A percentile compares a stretch with the other conserved stretches of the same genome.
phyloP scores from a whole-genome alignment of 2,113 vertebrate genomes.

The Saimiri boliviensis region DNA sequence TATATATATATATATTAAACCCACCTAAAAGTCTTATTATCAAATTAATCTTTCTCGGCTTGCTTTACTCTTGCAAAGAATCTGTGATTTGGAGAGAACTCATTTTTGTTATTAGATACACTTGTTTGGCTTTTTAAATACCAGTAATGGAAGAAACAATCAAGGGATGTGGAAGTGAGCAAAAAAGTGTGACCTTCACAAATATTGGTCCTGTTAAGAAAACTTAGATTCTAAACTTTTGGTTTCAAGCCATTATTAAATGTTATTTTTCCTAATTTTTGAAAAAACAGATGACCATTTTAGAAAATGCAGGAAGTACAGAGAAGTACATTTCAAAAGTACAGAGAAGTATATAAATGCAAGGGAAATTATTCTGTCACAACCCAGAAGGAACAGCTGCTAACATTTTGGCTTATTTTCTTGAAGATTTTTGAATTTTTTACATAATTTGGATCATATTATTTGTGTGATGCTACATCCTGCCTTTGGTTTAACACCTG shows the following conservation, averaged over 20 bases:
- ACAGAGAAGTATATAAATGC: neutral
- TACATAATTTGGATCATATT: neutral
- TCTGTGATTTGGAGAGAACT: neutral
- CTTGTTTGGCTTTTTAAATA: neutral
- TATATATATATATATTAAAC: too few relatives aligned
- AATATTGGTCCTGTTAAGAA: neutral
- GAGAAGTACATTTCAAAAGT: neutral
- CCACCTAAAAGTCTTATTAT: neutral
- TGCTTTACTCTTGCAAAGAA: slow-evolving; percentile 13
- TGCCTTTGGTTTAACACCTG: slow-evolving; percentile 33
- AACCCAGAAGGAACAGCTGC: neutral
- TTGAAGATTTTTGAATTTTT: neutral
- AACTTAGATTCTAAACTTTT: slow-evolving; percentile 9
- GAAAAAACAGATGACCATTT: neutral
- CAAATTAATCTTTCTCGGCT: neutral
- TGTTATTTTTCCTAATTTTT: neutral
- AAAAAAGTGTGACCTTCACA: neutral
- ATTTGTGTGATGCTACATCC: neutral
- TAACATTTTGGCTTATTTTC: slow-evolving; percentile 7
- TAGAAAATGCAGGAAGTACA: slow-evolving; percentile 12
- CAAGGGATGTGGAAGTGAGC: neutral
- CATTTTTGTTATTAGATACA: slow-evolving; percentile 4
- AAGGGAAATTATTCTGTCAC: neutral
- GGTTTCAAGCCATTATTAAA: neutral
- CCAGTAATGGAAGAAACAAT: neutral